Evolutionary conservation across 2,113 vertebrate genomes (phyloP).

Genomic region (Gnathonemus longibarbis): DNA sequence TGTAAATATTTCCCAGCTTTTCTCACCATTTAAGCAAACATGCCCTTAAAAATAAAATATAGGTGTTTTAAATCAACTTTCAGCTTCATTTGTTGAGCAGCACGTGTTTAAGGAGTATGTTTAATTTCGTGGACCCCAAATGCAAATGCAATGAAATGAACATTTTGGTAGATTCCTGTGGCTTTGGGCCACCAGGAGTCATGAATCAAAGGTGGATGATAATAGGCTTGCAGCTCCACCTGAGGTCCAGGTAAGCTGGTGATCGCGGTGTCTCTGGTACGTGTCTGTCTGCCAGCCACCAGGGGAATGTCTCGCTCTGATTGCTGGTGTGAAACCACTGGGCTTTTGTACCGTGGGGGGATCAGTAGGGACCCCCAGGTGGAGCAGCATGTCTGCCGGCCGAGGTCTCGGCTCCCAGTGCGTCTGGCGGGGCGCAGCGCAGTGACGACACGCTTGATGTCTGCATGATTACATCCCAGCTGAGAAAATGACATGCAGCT

Average conservation of each 20-base stretch:
- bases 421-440: neutral
- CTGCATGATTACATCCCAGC: neutral
- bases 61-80: neutral
- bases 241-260: neutral
- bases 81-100: neutral
- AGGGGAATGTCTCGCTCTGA: neutral
- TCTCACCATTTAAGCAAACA: neutral
- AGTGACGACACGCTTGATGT: neutral
- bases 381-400: neutral
- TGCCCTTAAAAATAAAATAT: neutral
- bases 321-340: neutral
- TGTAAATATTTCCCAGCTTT: neutral
- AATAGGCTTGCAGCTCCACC: neutral
- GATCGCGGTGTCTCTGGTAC: neutral
- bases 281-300: neutral
- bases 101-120: neutral
- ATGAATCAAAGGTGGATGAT: neutral
- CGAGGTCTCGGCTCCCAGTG: neutral
- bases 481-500: neutral
- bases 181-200: neutral
- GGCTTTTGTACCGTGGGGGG: neutral
- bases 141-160: neutral
- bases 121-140: neutral
- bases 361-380: neutral
- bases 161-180: neutral